Conservation (phyloP, 2,797 vertebrate genomes). For the Delichon dasypus region DNA sequence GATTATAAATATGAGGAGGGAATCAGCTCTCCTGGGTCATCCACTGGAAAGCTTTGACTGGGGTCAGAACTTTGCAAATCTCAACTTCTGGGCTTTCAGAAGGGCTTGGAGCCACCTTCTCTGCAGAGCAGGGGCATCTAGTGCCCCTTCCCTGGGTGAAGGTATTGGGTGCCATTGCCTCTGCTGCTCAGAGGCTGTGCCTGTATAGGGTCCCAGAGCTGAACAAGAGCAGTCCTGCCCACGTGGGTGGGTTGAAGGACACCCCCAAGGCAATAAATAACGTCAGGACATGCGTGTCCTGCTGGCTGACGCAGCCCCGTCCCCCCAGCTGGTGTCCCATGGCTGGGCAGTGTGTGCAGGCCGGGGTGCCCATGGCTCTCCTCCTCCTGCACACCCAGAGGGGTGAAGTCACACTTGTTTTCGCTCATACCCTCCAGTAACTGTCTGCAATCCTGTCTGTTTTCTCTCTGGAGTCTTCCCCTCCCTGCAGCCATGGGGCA, state of each 20-base stretch:
- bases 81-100: neutral
- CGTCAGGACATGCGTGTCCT: neutral
- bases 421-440: neutral
- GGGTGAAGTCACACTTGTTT: neutral
- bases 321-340: neutral
- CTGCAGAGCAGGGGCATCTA: neutral
- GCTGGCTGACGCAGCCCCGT: rapidly evolving
- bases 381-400: neutral
- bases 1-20: neutral
- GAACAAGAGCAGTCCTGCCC: neutral
- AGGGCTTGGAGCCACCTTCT: neutral
- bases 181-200: neutral
- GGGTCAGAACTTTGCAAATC: neutral
- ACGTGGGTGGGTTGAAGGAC: neutral
- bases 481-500: neutral
- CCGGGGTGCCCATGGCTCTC: neutral
- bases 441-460: neutral
- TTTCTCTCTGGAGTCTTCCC: neutral
- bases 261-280: neutral
- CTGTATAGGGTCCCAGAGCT: neutral
- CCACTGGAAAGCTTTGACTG: neutral
- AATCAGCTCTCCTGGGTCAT: neutral
- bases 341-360: neutral
- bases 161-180: neutral
- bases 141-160: neutral